Evolutionary conservation across 2,888 invertebrate genomes (phyloP).

Genomic region (Incurvaria masculella): DNA sequence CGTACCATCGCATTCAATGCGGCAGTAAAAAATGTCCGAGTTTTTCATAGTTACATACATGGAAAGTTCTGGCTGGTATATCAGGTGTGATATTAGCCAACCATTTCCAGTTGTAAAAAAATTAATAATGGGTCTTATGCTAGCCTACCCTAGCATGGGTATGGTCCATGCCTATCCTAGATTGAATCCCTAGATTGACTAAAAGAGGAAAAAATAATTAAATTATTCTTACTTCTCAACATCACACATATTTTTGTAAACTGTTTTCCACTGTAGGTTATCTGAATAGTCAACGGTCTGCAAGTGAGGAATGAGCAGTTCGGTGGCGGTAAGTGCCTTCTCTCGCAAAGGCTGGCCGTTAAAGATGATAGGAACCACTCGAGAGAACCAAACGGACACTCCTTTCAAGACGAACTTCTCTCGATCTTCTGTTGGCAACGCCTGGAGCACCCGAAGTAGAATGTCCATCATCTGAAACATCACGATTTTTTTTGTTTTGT

Average conservation of each 20-base stretch:
- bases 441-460: constrained; percentile 29
- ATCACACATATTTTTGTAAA: constrained; percentile 36
- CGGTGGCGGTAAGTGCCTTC: constrained; percentile 15
- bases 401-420: constrained; percentile 33
- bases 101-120: no score
- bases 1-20: no score
- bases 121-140: no score
- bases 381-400: constrained; percentile 44
- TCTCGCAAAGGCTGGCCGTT: constrained; percentile 12
- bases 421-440: constrained; percentile 30
- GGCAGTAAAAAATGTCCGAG: no score
- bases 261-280: constrained; percentile 33
- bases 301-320: constrained; percentile 38
- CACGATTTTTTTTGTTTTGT: no score
- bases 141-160: no score
- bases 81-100: no score
- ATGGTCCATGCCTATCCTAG: no score
- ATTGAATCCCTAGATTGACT: no score
- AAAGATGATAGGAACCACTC: constrained; percentile 43
- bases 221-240: constrained; percentile 29
- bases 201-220: no score
- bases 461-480: constrained; percentile 36
- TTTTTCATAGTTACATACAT: no score
- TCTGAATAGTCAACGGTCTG: constrained; percentile 32
- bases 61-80: no score